phyloP scores from a whole-genome alignment of 92 coral and sea anemone species.

The Pocillopora meandrina region DNA sequence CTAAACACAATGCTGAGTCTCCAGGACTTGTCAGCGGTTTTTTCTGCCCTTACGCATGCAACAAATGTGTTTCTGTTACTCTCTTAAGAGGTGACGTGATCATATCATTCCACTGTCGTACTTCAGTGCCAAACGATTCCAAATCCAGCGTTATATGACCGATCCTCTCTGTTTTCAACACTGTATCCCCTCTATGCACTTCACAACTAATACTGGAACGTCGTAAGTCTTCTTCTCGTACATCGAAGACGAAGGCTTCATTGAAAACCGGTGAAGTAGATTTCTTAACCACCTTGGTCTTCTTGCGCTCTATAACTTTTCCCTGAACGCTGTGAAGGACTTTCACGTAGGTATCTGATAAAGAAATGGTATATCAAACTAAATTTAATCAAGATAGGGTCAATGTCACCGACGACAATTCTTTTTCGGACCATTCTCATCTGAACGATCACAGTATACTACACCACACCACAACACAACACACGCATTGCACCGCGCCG shows the following conservation, averaged over 20 bases:
- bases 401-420: no score
- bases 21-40: neutral
- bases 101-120: slow-evolving; percentile 97
- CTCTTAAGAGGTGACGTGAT: slow-evolving; percentile 87
- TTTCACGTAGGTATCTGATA: slow-evolving; percentile 70
- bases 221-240: slow-evolving; percentile 75
- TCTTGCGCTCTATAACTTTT: slow-evolving; percentile 66
- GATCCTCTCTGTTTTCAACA: slow-evolving; percentile 67
- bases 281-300: slow-evolving; percentile 76
- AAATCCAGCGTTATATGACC: slow-evolving; percentile 80
- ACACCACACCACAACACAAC: no score
- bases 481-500: no score
- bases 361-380: neutral
- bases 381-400: no score
- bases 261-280: slow-evolving; percentile 84
- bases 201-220: slow-evolving; percentile 80
- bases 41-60: slow-evolving; percentile 40
- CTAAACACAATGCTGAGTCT: neutral
- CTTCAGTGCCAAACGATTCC: slow-evolving; percentile 81
- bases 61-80: slow-evolving; percentile 82
- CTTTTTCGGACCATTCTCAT: no score
- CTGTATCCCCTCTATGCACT: slow-evolving; percentile 80
- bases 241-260: slow-evolving; percentile 84
- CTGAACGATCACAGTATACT: no score
- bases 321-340: slow-evolving; percentile 69